phyloP scores from a whole-genome alignment of 92 coral and sea anemone species.

The Nematostella vectensis region DNA sequence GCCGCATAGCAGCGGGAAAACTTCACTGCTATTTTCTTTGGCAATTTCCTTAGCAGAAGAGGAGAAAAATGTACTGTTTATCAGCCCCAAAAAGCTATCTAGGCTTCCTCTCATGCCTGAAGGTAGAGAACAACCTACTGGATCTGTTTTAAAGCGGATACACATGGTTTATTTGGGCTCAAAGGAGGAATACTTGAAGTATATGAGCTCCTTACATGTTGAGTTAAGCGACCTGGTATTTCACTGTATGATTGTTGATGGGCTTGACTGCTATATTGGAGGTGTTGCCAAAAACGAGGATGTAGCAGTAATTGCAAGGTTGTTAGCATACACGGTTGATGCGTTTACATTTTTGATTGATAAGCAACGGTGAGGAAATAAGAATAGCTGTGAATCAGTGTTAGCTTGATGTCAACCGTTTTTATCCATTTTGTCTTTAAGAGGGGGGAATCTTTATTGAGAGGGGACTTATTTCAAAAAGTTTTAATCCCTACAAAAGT shows the following conservation, averaged over 20 bases:
- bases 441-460: no score
- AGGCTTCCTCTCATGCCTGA: constrained; percentile 63
- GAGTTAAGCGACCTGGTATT: constrained; percentile 8
- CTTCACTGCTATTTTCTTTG: constrained; percentile 72
- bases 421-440: no score
- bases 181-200: constrained; percentile 48
- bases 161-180: constrained; percentile 70
- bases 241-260: constrained; percentile 61
- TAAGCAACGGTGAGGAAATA: no score
- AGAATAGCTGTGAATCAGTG: no score
- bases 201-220: constrained; percentile 64
- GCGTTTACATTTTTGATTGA: no score
- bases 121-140: constrained; percentile 52
- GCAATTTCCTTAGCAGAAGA: constrained; percentile 85
- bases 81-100: constrained; percentile 50
- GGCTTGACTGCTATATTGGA: constrained; percentile 44
- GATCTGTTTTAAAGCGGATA: constrained; percentile 49
- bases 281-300: constrained; percentile 69
- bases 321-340: constrained; percentile 78
- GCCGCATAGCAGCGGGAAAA: constrained; percentile 64
- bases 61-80: constrained; percentile 61
- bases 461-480: no score
- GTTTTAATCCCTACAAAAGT: no score
- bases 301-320: constrained; percentile 52
- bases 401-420: no score